Percentiles rank a stretch among this genome's conserved stretches.
phyloP scores from a whole-genome alignment of 2,113 vertebrate genomes.

The Stictonetta naevosa region DNA sequence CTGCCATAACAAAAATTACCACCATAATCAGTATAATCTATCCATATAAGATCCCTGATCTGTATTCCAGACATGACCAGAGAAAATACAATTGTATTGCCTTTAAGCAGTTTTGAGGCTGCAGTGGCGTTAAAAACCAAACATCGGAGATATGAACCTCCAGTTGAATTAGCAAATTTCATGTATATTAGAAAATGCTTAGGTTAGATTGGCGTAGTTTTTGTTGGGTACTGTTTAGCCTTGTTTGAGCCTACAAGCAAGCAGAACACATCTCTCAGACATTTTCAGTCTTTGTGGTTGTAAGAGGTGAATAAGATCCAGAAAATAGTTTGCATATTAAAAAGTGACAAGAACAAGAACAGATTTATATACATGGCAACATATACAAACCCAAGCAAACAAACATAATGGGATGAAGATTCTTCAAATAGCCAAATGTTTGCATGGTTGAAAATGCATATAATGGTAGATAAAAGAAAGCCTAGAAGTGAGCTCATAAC shows the following conservation, averaged over 20 bases:
- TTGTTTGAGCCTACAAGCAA: background rate
- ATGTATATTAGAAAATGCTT: background rate
- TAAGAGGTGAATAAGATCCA: background rate
- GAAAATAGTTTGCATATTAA: background rate
- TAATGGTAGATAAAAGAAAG: background rate
- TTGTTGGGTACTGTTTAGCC: background rate
- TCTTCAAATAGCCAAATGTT: background rate
- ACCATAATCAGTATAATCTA: background rate
- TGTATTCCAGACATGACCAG: background rate
- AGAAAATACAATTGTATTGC: background rate
- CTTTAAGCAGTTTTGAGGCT: background rate
- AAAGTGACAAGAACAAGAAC: background rate
- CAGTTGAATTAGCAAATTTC: background rate
- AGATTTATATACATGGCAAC: background rate
- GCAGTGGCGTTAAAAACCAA: background rate
- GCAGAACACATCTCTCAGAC: rapidly evolving
- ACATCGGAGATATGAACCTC: background rate
- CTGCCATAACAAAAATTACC: background rate
- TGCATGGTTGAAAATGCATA: background rate
- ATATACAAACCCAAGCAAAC: background rate
- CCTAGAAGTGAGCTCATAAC: background rate
- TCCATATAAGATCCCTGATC: background rate
- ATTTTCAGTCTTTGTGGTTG: background rate
- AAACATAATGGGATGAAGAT: background rate
- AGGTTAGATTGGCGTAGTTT: background rate